phyloP scores from a whole-genome alignment of 2,113 vertebrate genomes.

The Rhombomys opimus region DNA sequence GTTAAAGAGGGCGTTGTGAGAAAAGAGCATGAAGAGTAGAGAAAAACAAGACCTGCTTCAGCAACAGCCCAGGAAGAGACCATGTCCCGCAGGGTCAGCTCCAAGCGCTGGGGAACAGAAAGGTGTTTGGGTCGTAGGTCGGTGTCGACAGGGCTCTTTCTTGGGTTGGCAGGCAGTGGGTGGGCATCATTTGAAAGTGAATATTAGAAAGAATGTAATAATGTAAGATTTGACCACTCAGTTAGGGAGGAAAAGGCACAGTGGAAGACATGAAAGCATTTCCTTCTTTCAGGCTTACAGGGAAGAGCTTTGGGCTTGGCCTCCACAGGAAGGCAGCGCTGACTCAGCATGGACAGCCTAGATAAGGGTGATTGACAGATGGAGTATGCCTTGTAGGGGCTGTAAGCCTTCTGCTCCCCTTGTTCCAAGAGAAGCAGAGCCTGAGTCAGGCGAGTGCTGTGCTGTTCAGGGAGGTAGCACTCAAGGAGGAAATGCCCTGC shows the following conservation, averaged over 20 bases:
- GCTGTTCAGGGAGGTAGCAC: background rate
- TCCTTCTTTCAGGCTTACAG: background rate
- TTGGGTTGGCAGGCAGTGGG: background rate
- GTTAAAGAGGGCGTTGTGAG: background rate
- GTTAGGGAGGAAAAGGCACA: background rate
- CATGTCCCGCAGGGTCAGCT: too few relatives aligned
- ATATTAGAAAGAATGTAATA: background rate
- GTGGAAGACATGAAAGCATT: constrained; percentile 2
- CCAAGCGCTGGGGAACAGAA: background rate
- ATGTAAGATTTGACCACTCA: background rate
- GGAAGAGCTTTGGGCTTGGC: background rate
- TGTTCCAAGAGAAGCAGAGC: background rate
- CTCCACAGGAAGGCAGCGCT: background rate
- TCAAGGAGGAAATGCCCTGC: background rate
- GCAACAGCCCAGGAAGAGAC: background rate
- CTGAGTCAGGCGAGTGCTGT: background rate
- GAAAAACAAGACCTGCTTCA: background rate
- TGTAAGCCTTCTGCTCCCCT: background rate
- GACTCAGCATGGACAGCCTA: background rate
- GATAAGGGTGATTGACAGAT: background rate
- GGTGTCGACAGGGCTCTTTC: background rate
- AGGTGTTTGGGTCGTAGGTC: background rate
- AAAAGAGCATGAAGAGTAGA: background rate
- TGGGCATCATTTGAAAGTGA: background rate
- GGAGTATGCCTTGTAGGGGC: background rate